Evolutionary conservation across 2,797 vertebrate genomes (phyloP), one percentile per base, ranked within the genome.

Genomic region (Zenarchopterus dispar): DNA sequence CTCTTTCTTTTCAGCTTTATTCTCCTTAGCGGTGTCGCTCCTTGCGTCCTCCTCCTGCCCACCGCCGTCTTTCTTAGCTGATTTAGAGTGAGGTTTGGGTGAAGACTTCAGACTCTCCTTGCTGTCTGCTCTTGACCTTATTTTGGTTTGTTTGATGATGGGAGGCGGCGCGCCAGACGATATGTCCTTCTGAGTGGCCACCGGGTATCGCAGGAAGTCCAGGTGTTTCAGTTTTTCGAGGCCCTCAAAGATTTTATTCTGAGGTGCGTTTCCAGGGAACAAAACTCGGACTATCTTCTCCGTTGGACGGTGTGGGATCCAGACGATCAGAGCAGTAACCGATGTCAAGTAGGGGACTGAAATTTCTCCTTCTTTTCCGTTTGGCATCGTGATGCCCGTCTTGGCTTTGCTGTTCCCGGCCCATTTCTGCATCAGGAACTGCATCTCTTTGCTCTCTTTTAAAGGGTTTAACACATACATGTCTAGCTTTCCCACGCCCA

Each of bases 341-440:
- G 98, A 99, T 16, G 97, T 99, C 74, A 99, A 90, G 85, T 99
- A 99, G 39, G 98, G 97, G 67, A 99, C 98, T 0, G 98, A 99
- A 81, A 99, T 99, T 91, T 99, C 97, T 46, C 96, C 97, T 77
- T 99, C 98, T 79, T 98, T 99, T 50, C 98, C 98, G 47, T 90
- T 99, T 22, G 96, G 83, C 26, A 99, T 92, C 55, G 90, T 90
- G n/a, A 99, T 97, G 8, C 98, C 98, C 8, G 97, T 99, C 89
- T 98, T 99, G 62, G 97, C 98, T 87, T 99, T 99, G 87, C 98
- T 99, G 70, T 99, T 99, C 16, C 98, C 98, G 17, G 96, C 94
- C 98, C 98, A 99, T 81, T 98, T 99, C 71, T 99, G 97, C 97
- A 99, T 98, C 28, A 99, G 94, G 81, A 99, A 99, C 75, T 99